These are phyloP conservation scores for Halictus rubicundus DNA, from an alignment of 1,140 invertebrate species.

Conservation along the genomic window DNA sequence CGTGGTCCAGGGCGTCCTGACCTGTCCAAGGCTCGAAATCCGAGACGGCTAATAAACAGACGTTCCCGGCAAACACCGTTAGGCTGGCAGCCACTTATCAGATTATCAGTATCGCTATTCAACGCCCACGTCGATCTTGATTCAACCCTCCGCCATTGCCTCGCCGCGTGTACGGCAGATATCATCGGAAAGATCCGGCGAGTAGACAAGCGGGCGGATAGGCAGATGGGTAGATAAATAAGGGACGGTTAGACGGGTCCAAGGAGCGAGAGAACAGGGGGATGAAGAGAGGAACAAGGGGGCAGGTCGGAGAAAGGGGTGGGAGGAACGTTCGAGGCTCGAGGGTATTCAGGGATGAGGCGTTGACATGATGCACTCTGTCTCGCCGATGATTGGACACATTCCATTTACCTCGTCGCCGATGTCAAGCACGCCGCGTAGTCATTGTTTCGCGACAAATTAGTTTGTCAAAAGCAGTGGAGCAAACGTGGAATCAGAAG, in stretches of 20 bases:
- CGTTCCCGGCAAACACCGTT: not conserved
- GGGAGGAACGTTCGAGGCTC: constrained; percentile 10
- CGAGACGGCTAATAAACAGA: constrained; percentile 41
- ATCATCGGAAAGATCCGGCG: constrained; percentile 33
- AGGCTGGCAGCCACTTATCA: constrained; percentile 30
- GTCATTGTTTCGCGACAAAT: constrained; percentile 67
- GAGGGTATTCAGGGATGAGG: constrained; percentile 48
- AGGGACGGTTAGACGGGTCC: not conserved
- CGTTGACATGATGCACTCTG: constrained; percentile 48
- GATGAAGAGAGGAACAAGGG: no score
- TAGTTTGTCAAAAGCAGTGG: constrained; percentile 64
- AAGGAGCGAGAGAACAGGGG: constrained; percentile 6
- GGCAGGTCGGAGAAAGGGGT: no score
- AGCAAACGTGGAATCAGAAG: not conserved
- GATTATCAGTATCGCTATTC: constrained; percentile 43
- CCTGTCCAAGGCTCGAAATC: not conserved
- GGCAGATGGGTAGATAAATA: constrained; percentile 38
- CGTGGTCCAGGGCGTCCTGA: not conserved
- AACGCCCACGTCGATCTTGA: constrained; percentile 50
- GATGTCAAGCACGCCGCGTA: constrained; percentile 47
- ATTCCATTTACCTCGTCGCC: constrained; percentile 61
- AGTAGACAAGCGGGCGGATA: constrained; percentile 33
- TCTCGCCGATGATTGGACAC: constrained; percentile 63
- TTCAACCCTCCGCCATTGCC: constrained; percentile 1
- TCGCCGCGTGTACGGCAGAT: not conserved